Percentiles rank a stretch among this genome's conserved stretches.
Conservation (phyloP, 2,113 vertebrate species). For the Hippocampus zosterae region DNA sequence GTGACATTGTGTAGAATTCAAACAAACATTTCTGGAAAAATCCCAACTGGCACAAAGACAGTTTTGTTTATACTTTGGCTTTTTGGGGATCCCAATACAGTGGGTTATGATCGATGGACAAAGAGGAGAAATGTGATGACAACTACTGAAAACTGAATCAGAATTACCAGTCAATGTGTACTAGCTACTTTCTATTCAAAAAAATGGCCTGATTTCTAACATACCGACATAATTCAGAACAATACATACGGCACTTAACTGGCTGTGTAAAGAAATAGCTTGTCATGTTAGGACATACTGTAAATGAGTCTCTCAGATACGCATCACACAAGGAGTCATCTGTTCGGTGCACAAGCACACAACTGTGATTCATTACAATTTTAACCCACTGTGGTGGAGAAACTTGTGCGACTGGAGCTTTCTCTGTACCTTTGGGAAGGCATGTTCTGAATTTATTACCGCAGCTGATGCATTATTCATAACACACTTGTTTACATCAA, state of each 20-base stretch:
- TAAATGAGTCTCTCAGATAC: slow-evolving; percentile 10
- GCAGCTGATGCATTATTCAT: slow-evolving; percentile 69
- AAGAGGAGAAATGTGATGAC: too few relatives aligned
- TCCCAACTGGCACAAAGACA: too few relatives aligned
- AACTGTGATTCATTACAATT: slow-evolving; percentile 34
- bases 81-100: too few relatives aligned
- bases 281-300: slow-evolving; percentile 9
- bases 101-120: too few relatives aligned
- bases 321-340: slow-evolving; percentile 30
- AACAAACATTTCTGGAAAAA: too few relatives aligned
- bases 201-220: not conserved
- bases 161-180: too few relatives aligned
- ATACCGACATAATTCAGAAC: not conserved
- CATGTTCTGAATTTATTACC: slow-evolving; percentile 69
- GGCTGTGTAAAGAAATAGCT: not conserved
- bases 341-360: slow-evolving; percentile 7
- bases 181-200: too few relatives aligned
- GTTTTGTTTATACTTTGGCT: too few relatives aligned
- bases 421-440: slow-evolving; percentile 55
- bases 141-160: too few relatives aligned
- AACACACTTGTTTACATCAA: slow-evolving; percentile 67
- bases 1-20: too few relatives aligned
- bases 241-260: not conserved
- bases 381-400: slow-evolving; percentile 33
- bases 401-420: slow-evolving; percentile 51